phyloP scores from a whole-genome alignment of 2,113 vertebrate species.

The Thinocorus orbignyianus region DNA sequence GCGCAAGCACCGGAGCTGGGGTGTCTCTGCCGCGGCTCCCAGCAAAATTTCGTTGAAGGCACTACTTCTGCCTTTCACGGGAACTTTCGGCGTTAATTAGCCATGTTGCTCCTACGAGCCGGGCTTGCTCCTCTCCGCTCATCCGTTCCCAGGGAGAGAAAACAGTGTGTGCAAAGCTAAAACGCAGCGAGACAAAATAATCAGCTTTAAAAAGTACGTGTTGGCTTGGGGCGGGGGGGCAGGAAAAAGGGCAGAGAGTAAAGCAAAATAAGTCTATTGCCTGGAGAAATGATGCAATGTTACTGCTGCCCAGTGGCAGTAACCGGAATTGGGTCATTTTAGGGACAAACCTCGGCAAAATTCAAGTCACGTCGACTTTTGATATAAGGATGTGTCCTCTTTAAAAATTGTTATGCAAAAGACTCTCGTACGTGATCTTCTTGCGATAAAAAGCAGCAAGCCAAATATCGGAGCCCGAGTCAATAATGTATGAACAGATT shows the following conservation, averaged over 20 bases:
- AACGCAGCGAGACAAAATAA: conserved; percentile 39
- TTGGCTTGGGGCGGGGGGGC: not conserved
- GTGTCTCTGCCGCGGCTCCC: not conserved
- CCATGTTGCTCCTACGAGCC: not conserved
- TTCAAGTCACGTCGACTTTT: conserved; percentile 62
- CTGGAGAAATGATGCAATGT: conserved; percentile 54
- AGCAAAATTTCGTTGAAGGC: conserved; percentile 40
- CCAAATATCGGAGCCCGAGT: conserved; percentile 68
- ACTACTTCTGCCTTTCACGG: not conserved
- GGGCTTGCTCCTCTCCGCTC: not conserved
- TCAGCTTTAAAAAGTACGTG: conserved; percentile 18
- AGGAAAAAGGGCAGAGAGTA: not conserved
- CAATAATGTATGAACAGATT: conserved; percentile 70
- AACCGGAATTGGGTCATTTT: conserved; percentile 62
- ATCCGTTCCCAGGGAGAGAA: not conserved
- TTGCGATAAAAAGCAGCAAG: conserved; percentile 59
- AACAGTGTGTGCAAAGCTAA: not conserved
- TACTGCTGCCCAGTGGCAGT: conserved; percentile 73
- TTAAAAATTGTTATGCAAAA: conserved; percentile 76
- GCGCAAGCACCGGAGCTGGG: not conserved
- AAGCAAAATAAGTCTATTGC: conserved; percentile 44
- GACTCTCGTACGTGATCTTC: conserved; percentile 56
- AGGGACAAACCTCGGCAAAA: conserved; percentile 8
- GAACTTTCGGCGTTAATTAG: conserved; percentile 40
- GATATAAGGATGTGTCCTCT: conserved; percentile 50